Base-by-base conservation (phyloP, 2,797 vertebrate species). In the Phyllotis vaccarum region DNA sequence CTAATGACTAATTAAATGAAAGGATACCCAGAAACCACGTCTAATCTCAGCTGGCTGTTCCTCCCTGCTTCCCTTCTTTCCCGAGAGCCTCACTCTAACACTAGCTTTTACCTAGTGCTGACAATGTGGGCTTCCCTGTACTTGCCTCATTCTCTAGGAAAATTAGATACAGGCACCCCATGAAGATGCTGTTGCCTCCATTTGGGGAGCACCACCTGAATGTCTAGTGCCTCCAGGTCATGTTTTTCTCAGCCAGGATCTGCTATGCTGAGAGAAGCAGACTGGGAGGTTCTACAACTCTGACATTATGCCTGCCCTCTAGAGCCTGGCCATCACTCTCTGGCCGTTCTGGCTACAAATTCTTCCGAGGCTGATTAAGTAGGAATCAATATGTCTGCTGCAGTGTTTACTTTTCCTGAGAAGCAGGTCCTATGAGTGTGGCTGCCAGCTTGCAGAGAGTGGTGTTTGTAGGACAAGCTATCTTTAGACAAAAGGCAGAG, bases 71-170 rank as follows among this genome's bases (percentile, higher is more conserved):
- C 5, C 24, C 40, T 72, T 12, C 0, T 74, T 83, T 64, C 10
- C 37, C 40, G 4, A 2, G 14, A 76, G 5, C 34, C 5, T 54
- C 21, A 43, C 1, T n/a, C 0, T 17, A 46, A 58, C 2, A 7
- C 49, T 83, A 22, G 52, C 17, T 94, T 54, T 83, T n/a, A 1
- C 2, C 29, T 24, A 60, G 11, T 14, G 17, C 40, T 27, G 49
- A 75, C 8, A 19, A 1, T 5, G 27, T 78, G 10, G 1, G 0
- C 16, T 79, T 81, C 37, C 22, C 10, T 74, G 1, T 5, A 22
- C 5, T 49, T 1, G 43, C 0, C 5, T 34, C 12, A n/a, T 0
- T 1, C 1, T 58, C 54, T 11, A 43, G 21, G 40, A 60, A 22
- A 54, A 16, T 2, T 52, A 29, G 27, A 40, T 0, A 60, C 29